Evolutionary conservation across 2,888 invertebrate genomes (phyloP), one percentile per base, ranked within the genome.

Genomic region (Nomada ruficornis): DNA sequence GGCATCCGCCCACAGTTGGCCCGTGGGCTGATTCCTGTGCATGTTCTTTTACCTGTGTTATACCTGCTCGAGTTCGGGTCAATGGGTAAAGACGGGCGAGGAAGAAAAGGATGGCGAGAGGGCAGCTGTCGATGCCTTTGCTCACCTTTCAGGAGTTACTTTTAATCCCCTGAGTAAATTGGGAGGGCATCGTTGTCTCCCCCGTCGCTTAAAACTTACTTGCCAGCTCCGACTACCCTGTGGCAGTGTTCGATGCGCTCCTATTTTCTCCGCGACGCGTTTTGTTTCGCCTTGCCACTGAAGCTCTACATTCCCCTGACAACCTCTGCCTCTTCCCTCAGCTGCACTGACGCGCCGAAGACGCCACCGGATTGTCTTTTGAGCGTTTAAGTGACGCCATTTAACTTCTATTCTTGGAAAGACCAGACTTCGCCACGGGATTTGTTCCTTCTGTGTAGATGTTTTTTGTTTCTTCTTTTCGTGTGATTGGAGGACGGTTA

Each of bases 91-190:
- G 26, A 67, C 47, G 20, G 26, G 26, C 36, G 36, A 7, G 36
- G 5, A 36, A 7, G 36, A 36, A 7, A 36, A 5, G 18, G 18
- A 50, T 7, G n/a, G 10, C 2, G 4, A 20, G 57, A 18, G 29
- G 20, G 29, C 36, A 9, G n/a, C 29, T 57, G 68, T 47, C 36
- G 26, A 65, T 63, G 47, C 70, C 64, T 74, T 59, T 73, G 29
- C 72, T 73, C 65, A 26, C 64, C 44, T 75, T 74, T 73, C 20
- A 10, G 44, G 10, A 68, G 70, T 68, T 74, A 77, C 76, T 77
- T 85, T 79, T 79, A 74, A 83, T 72, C 78, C 72, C 44, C 18
- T 57, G 75, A 76, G 74, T 78, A 68, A 84, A 74, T 79, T 67
- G 36, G n/a, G 47, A 52, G 62, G 29, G 52, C n/a, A 0, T 54